A percentile compares a stretch with the other conserved stretches of the same genome.
phyloP scores from a whole-genome alignment of 2,113 vertebrate genomes.

The Perca flavescens region DNA sequence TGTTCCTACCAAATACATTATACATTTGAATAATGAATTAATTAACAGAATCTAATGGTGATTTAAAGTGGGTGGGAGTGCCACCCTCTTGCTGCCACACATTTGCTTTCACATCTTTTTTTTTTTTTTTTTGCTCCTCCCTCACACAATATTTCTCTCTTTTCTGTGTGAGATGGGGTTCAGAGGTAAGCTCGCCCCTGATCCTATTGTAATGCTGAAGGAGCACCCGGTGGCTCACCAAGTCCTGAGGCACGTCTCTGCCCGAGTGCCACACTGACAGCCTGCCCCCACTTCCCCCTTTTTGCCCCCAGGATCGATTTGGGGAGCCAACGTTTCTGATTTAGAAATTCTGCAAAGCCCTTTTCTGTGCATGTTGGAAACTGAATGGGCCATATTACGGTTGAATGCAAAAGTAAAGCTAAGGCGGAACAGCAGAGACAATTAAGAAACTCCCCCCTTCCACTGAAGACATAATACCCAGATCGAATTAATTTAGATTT shows the following conservation, averaged over 20 bases:
- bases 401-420: constrained; percentile 82
- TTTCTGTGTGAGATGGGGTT: constrained; percentile 38
- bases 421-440: constrained; percentile 83
- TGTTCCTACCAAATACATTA: constrained; percentile 60
- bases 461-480: constrained; percentile 86
- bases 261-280: constrained; percentile 63
- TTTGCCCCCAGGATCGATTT: constrained; percentile 67
- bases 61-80: constrained; percentile 81
- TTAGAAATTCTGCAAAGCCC: constrained; percentile 81
- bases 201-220: constrained; percentile 76
- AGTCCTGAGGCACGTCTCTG: constrained; percentile 66
- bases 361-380: constrained; percentile 60
- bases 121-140: constrained; percentile 24
- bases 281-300: constrained; percentile 14
- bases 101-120: constrained; percentile 54
- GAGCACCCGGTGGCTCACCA: constrained; percentile 72
- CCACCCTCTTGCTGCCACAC: constrained; percentile 73
- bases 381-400: constrained; percentile 80
- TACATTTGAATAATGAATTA: constrained; percentile 82
- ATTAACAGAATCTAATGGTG: constrained; percentile 80
- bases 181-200: constrained; percentile 62
- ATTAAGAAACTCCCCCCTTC: constrained; percentile 81
- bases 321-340: constrained; percentile 79
- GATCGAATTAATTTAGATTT: constrained; percentile 85
- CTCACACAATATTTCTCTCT: constrained; percentile 16